A percentile compares a stretch with the other conserved stretches of the same genome.
Conservation (phyloP, 2,113 vertebrate genomes). For the Thomomys bottae region DNA sequence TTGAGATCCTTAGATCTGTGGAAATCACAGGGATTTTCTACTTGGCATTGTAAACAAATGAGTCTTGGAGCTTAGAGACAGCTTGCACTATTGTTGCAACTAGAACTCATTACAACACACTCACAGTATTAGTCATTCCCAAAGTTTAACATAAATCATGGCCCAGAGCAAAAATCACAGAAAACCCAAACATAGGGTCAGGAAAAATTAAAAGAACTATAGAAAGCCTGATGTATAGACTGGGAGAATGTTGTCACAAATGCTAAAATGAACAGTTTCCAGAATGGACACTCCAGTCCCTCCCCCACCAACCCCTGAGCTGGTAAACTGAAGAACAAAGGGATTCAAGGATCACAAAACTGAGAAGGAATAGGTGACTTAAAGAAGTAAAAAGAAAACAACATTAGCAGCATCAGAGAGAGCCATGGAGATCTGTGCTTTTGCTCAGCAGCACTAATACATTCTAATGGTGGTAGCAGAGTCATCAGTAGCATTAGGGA, state of each 20-base stretch:
- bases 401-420: neutral
- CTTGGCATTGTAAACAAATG: neutral
- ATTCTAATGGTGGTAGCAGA: neutral
- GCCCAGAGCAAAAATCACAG: neutral
- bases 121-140: neutral
- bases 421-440: neutral
- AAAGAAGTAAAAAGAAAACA: neutral
- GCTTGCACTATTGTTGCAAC: neutral
- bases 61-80: neutral
- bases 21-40: neutral
- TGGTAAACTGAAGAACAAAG: neutral
- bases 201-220: neutral
- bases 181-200: neutral
- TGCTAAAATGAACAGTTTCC: neutral
- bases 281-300: neutral
- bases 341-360: neutral
- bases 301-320: too few species aligned
- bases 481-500: neutral
- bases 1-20: neutral
- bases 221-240: neutral
- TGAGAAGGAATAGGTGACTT: neutral
- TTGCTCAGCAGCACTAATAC: neutral
- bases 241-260: neutral
- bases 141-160: neutral
- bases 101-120: neutral